Evolutionary conservation across 2,113 vertebrate genomes (phyloP).

Genomic region (Sorex araneus): DNA sequence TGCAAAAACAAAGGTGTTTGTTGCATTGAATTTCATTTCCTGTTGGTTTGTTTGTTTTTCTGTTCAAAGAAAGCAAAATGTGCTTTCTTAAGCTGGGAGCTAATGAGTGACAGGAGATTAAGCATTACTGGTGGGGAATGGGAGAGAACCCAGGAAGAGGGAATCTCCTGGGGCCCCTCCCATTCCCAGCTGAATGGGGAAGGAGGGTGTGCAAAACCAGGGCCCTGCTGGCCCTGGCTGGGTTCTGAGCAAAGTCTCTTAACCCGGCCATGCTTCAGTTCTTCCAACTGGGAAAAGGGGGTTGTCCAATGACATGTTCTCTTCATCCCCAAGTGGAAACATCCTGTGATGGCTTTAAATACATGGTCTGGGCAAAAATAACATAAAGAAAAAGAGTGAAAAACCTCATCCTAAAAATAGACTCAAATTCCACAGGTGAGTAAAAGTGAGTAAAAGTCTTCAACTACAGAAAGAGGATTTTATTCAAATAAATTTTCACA

Average conservation of each 20-base stretch:
- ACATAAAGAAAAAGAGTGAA: neutral
- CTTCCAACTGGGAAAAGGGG: conserved; percentile 12
- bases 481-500: conserved; percentile 63
- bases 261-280: neutral
- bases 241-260: conserved; percentile 3
- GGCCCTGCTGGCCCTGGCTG: neutral
- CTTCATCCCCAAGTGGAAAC: neutral
- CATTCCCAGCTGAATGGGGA: neutral
- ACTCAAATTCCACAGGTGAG: conserved; percentile 66
- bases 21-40: neutral
- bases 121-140: neutral
- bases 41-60: neutral
- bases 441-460: conserved; percentile 51
- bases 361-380: conserved; percentile 48
- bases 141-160: neutral
- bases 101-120: neutral
- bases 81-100: conserved; percentile 27
- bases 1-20: neutral
- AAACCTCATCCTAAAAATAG: conserved; percentile 62
- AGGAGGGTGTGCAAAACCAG: neutral
- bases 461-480: conserved; percentile 65
- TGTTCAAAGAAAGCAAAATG: conserved; percentile 34
- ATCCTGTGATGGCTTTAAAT: conserved; percentile 30
- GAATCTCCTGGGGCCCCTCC: neutral
- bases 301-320: neutral